Percentiles rank a stretch among this genome's conserved stretches.
These are phyloP conservation scores for Phalera bucephala DNA, from an alignment of 2,888 invertebrate species.

Conservation along the genomic window DNA sequence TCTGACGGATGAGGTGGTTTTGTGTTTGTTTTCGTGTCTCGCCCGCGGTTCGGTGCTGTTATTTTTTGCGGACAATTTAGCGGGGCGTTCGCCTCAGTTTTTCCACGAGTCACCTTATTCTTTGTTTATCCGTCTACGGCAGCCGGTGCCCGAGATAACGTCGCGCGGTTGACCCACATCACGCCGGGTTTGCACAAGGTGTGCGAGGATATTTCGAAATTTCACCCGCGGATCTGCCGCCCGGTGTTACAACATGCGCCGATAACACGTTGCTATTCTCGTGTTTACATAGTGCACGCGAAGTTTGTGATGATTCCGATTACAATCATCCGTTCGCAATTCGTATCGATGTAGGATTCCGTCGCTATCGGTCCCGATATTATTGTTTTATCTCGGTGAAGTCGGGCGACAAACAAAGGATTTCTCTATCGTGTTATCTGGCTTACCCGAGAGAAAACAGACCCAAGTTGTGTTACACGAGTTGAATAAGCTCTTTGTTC, in stretches of 20 bases:
- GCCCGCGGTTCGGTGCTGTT: constrained; percentile 29
- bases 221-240: constrained; percentile 36
- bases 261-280: constrained; percentile 45
- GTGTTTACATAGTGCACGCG: constrained; percentile 38
- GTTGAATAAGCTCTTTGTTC: constrained; percentile 38
- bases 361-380: constrained; percentile 29
- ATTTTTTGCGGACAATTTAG: constrained; percentile 29
- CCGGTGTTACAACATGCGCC: constrained; percentile 32
- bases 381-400: constrained; percentile 40
- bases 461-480: constrained; percentile 25
- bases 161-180: constrained; percentile 57
- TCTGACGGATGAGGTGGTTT: constrained; percentile 57
- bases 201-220: constrained; percentile 51
- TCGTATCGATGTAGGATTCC: constrained; percentile 41
- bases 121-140: constrained; percentile 38
- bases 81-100: constrained; percentile 35
- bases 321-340: constrained; percentile 42
- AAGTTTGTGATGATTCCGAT: constrained; percentile 41
- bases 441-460: constrained; percentile 39
- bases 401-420: constrained; percentile 46
- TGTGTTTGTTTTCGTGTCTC: constrained; percentile 61
- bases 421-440: constrained; percentile 57
- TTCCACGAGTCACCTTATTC: constrained; percentile 19
- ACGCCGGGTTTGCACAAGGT: constrained; percentile 36
- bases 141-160: constrained; percentile 38